Evolutionary conservation across 2,888 invertebrate genomes (phyloP), one percentile per base, ranked within the genome.

Genomic region (Drosophila anomalipes): DNA sequence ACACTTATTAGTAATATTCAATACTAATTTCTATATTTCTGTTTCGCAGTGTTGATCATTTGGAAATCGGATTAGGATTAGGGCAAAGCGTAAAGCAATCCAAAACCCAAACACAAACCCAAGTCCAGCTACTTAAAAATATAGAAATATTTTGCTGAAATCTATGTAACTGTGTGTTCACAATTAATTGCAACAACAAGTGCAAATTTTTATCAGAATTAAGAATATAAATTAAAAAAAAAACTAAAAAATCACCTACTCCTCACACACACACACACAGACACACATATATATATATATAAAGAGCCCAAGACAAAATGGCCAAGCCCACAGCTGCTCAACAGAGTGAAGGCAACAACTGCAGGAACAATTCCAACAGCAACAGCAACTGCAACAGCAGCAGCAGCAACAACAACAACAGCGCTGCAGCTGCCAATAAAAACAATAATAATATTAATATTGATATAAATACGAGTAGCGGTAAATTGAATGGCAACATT

Each of bases 151-250:
- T 54, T 77, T 79, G 80, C 85, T 84, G 82, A 85, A 85, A 77
- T 68, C 72, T 63, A 74, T 64, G 60, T 64, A 83, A 73, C 70
- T 76, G 88, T 86, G 90, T 86, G 85, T 89, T 86, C 85, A 89
- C 69, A 80, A 85, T 33, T 68, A 64, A 69, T 81, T 74, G 66
- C 69, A 75, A 85, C 71, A 67, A 44, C 30, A 80, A 87, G 77
- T 82, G 86, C 75, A 73, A 90, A 79, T 89, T 82, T 86, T 66
- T 71, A 78, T 44, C 71, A 53, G 32, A 33, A 49, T 76, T 68
- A 60, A 51, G 57, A 54, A 28, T 7, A 74, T 12, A 49, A 39
- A 63, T 47, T 47, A n/a, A 41, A 49, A 30, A 28, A 49, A 44
- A 54, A 16, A 39, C 26, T 54, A 39, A 33, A 26, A 32, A 61